phyloP scores from a whole-genome alignment of 2,113 vertebrate genomes.

The Microtus richardsoni region DNA sequence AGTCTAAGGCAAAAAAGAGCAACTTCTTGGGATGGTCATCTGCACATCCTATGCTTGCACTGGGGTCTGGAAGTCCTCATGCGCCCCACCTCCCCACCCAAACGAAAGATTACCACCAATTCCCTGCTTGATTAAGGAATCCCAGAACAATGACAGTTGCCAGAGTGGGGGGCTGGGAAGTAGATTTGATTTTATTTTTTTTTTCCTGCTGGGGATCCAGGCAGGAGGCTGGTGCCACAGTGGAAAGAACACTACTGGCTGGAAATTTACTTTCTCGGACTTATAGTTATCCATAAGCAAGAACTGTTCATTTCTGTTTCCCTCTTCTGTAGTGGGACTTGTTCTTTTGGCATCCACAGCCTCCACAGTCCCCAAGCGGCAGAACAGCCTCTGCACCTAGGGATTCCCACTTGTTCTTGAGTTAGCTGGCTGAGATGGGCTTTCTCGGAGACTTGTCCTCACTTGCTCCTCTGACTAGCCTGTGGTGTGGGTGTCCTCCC shows the following conservation, averaged over 20 bases:
- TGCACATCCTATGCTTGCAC: not conserved
- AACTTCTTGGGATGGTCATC: accelerated
- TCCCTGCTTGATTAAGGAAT: not conserved
- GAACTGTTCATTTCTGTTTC: too few species aligned
- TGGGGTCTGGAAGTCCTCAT: not conserved
- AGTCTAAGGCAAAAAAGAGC: not conserved
- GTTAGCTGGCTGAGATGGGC: not conserved
- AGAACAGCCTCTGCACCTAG: not conserved
- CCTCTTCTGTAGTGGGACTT: not conserved
- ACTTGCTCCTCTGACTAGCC: not conserved
- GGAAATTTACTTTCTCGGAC: not conserved
- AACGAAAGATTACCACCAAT: not conserved
- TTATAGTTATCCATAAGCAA: not conserved
- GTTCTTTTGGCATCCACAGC: not conserved
- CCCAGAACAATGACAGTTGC: too few species aligned
- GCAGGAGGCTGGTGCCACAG: not conserved
- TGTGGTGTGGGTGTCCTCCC: conserved; percentile 1
- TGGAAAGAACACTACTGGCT: accelerated
- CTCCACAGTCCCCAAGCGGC: not conserved
- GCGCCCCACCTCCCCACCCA: too few species aligned
- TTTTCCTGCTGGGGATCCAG: not conserved
- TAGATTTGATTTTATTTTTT: not conserved
- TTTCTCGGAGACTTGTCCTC: conserved; percentile 10
- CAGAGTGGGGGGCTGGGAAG: not conserved
- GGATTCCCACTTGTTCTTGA: not conserved